Percentiles rank a stretch among this genome's conserved stretches.
Evolutionary conservation across 2,797 vertebrate species (phyloP).

Genomic region (Champsocephalus gunnari): DNA sequence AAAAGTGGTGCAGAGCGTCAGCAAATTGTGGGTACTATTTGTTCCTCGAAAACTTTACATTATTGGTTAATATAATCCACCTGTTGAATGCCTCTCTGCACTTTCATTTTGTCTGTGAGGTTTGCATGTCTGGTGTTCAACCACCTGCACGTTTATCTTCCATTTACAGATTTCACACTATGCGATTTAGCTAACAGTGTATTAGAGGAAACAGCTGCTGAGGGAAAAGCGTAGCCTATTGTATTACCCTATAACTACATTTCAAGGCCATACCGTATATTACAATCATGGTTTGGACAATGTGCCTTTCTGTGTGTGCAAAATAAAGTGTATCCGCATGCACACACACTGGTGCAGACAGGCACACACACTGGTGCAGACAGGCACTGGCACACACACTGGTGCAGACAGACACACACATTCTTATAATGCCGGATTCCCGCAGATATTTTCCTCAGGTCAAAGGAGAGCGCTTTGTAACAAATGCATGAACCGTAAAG

Average conservation of each 20-base stretch:
- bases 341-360: background rate
- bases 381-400: background rate
- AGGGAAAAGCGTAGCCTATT: background rate
- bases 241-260: constrained; percentile 24
- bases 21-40: constrained; percentile 5
- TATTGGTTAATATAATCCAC: background rate
- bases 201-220: constrained; percentile 17
- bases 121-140: background rate
- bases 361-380: background rate
- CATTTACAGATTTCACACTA: background rate
- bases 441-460: background rate
- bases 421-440: background rate
- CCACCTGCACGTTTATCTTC: too few relatives aligned
- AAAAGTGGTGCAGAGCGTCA: constrained; percentile 29
- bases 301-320: constrained; percentile 20
- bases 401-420: background rate
- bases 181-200: background rate
- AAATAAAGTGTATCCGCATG: background rate
- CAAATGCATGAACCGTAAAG: constrained; percentile 1
- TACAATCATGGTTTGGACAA: constrained; percentile 23
- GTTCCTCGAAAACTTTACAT: background rate
- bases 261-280: constrained; percentile 7
- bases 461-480: background rate
- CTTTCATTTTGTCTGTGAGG: background rate
- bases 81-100: background rate